These are phyloP conservation scores for Bubo blakistoni DNA, from an alignment of 2,113 vertebrate genomes.

Conservation along the genomic window DNA sequence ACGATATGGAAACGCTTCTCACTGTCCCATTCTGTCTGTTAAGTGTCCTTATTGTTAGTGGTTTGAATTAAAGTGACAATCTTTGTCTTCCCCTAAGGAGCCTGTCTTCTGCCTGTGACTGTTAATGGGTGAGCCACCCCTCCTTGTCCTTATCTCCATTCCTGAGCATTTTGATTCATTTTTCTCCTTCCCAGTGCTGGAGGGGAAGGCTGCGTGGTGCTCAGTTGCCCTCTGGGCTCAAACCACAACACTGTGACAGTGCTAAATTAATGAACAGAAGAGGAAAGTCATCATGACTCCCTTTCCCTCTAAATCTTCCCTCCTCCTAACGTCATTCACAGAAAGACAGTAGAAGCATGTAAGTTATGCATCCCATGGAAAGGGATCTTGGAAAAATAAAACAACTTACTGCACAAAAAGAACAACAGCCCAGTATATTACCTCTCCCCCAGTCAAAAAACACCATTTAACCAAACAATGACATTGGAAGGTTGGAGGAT, in stretches of 20 bases:
- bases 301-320: neutral
- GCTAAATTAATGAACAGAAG: neutral
- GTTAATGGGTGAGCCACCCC: too few species aligned
- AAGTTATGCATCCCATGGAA: neutral
- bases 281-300: neutral
- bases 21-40: too few species aligned
- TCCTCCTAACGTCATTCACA: neutral
- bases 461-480: neutral
- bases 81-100: too few species aligned
- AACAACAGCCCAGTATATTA: neutral
- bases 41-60: too few species aligned
- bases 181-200: too few species aligned
- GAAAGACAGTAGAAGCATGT: neutral
- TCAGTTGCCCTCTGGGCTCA: too few species aligned
- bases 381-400: neutral
- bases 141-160: too few species aligned
- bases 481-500: neutral
- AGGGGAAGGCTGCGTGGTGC: too few species aligned
- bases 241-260: neutral
- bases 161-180: too few species aligned
- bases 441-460: neutral
- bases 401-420: neutral
- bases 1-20: too few species aligned
- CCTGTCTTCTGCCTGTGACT: too few species aligned
- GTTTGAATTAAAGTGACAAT: too few species aligned